phyloP scores from a whole-genome alignment of 2,113 vertebrate species.

The Drymodes brunneopygia region DNA sequence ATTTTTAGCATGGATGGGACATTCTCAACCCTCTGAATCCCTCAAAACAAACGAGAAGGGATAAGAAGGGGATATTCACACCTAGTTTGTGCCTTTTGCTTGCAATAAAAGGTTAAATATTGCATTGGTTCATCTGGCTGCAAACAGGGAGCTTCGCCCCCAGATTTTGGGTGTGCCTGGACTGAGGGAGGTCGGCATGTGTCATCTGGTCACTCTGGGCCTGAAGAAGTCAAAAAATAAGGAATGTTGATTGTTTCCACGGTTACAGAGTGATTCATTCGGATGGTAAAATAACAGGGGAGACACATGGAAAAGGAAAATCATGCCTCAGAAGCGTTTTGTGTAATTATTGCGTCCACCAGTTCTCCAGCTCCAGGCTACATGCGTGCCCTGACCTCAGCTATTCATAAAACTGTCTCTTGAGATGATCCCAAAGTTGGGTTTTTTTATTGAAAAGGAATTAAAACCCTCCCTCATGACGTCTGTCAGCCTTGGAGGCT shows the following conservation, averaged over 20 bases:
- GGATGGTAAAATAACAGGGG: background rate
- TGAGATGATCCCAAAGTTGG: background rate
- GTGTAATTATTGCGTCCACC: background rate
- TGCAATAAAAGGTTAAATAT: background rate
- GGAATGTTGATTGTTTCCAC: background rate
- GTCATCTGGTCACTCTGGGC: background rate
- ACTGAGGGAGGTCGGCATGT: background rate
- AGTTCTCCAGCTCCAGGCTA: background rate
- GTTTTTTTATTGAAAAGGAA: background rate
- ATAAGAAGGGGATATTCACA: background rate
- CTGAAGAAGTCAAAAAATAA: background rate
- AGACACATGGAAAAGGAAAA: background rate
- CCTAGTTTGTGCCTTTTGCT: background rate
- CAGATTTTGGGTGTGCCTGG: conserved; percentile 19
- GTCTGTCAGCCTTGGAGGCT: background rate
- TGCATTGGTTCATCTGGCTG: background rate
- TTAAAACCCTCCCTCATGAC: background rate
- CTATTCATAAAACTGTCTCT: background rate
- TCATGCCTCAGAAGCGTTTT: background rate
- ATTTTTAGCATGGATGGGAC: background rate
- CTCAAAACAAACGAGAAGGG: background rate
- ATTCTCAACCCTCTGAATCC: background rate
- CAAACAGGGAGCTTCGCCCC: background rate
- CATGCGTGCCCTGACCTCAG: background rate
- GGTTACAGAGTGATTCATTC: conserved; percentile 30